Evolutionary conservation across 2,113 vertebrate species (phyloP), one percentile per base, ranked within the genome.

Genomic region (Pungitius pungitius): DNA sequence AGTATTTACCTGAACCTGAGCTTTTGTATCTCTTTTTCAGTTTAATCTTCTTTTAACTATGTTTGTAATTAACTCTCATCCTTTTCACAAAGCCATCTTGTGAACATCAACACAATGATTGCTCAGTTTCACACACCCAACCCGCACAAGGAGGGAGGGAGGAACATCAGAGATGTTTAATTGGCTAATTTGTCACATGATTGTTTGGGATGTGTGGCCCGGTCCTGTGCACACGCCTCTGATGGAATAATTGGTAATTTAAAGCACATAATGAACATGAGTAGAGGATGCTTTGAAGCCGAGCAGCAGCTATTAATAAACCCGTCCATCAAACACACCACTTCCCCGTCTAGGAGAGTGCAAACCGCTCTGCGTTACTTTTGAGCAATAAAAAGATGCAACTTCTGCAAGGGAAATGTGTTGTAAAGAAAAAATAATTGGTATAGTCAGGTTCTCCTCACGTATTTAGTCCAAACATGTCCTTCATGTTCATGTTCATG

Each of bases 111-210:
- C 37, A 7, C 42, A 78, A 71, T 70, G 15, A 63, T 75, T 73
- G 68, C 73, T 37, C 69, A 49, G 24, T 30, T 68, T 70, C 72
- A 72, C 56, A 64, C 10, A 61, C 60, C 75, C 75, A 37, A 62
- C 80, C 65, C 37, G 45, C 65, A 49, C 75, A 49, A 12, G 78
- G 71, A 5, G 30, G 30, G 30, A 8, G 51, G 56, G 62, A 35
- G 30, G 45, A 42, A 77, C 81, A 86, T 85, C 78, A 89, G 80
- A 80, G 76, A 45, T 60, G 52, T 85, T 85, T 89, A 91, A 92
- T 91, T 89, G 88, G 84, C 78, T 84, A 82, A 86, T 91, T 90
- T 91, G 86, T 91, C 82, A 84, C 73, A 69, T 81, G 79, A 91
- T 89, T 85, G 81, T 88, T 88, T 62, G 69, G 74, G 79, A 75